A percentile compares a stretch with the other conserved stretches of the same genome.
Evolutionary conservation across 2,797 vertebrate genomes (phyloP).

Genomic region (Pangasius sanitwongsei): DNA sequence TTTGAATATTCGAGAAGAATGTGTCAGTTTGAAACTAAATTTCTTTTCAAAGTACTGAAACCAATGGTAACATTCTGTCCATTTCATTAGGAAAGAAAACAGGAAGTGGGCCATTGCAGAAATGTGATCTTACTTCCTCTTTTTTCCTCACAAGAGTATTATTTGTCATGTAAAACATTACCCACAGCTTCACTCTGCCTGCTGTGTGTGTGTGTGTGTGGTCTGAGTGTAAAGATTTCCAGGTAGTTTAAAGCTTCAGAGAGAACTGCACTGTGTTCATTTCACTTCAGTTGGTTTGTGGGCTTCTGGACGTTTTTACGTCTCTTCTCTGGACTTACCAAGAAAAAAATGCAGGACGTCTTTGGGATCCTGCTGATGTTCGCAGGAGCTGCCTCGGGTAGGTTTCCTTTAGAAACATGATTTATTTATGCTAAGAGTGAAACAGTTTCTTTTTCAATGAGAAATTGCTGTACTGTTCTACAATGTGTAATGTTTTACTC

Average conservation of each 20-base stretch:
- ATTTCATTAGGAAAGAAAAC: background rate
- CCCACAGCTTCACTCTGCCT: background rate
- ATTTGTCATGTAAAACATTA: background rate
- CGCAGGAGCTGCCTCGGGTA: background rate
- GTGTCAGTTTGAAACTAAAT: background rate
- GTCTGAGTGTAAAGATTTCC: background rate
- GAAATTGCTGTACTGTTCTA: background rate
- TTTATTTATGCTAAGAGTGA: background rate
- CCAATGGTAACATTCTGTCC: slow-evolving; percentile 14
- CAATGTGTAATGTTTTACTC: background rate
- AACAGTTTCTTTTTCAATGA: background rate
- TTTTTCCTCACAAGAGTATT: background rate
- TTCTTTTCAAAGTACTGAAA: background rate
- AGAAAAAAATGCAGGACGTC: background rate
- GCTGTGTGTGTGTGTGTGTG: background rate
- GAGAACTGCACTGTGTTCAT: background rate
- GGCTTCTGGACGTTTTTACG: background rate
- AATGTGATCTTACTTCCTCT: slow-evolving; percentile 8
- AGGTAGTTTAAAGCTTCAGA: background rate
- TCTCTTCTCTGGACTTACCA: background rate
- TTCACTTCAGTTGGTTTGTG: background rate
- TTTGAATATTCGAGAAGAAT: background rate
- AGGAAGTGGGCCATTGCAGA: background rate
- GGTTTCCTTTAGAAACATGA: background rate
- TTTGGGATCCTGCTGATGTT: slow-evolving; percentile 9